These are phyloP conservation scores for Halocaridina rubra DNA, from an alignment of 2,888 invertebrate species.

Conservation along the genomic window DNA sequence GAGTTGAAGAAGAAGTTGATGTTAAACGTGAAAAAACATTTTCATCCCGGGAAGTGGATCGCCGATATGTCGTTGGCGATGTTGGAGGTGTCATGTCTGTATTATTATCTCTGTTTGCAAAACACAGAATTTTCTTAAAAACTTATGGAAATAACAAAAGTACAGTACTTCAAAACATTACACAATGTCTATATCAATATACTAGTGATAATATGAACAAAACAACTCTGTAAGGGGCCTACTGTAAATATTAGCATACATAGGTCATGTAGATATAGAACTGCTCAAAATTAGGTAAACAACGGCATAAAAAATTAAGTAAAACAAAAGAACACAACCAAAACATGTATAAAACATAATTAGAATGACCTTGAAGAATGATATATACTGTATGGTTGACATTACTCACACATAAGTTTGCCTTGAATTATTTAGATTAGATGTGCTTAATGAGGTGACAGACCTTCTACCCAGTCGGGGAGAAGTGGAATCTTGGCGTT, in stretches of 20 bases:
- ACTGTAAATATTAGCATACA: too few relatives aligned
- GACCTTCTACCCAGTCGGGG: slow-evolving; percentile 64
- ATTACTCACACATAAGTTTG: slow-evolving; percentile 55
- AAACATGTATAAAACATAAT: too few relatives aligned
- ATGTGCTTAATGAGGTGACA: slow-evolving; percentile 43
- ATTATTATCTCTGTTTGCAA: slow-evolving; percentile 44
- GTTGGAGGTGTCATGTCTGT: slow-evolving; percentile 71
- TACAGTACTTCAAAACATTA: too few relatives aligned
- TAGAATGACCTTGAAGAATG: too few relatives aligned
- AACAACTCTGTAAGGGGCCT: too few relatives aligned
- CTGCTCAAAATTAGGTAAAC: too few relatives aligned
- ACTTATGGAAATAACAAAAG: not conserved
- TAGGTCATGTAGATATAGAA: too few relatives aligned
- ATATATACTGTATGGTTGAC: too few relatives aligned
- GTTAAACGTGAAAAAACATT: slow-evolving; percentile 84
- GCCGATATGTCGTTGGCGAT: slow-evolving; percentile 73
- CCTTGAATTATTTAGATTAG: slow-evolving; percentile 49
- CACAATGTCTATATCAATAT: too few relatives aligned
- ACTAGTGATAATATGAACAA: too few relatives aligned
- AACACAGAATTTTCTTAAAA: not conserved
- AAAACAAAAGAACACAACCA: too few relatives aligned
- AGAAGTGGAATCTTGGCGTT: slow-evolving; percentile 66
- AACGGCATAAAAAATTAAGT: too few relatives aligned
- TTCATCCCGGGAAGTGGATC: slow-evolving; percentile 69
- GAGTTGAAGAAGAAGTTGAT: slow-evolving; percentile 72